A percentile compares a stretch with the other conserved stretches of the same genome.
These are phyloP conservation scores for Lucilia sericata DNA, from an alignment of 1,140 invertebrate genomes.

Conservation along the genomic window DNA sequence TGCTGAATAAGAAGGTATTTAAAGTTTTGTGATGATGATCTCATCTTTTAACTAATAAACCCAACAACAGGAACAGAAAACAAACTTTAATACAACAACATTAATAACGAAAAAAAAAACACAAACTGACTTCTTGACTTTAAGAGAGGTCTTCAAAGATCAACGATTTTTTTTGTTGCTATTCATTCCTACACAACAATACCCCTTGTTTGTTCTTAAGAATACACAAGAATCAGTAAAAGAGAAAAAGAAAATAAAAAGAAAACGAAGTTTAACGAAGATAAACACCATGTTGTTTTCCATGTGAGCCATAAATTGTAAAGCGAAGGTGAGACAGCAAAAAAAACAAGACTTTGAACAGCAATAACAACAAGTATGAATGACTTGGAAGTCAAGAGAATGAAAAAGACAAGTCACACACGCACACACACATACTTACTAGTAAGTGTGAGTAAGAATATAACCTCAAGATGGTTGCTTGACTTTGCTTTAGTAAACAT, in stretches of 20 bases:
- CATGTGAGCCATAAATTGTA: constrained; percentile 3
- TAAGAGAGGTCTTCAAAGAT: constrained; percentile 25
- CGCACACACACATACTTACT: neutral
- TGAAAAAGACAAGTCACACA: neutral
- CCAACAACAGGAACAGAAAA: neutral
- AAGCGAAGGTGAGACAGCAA: constrained; percentile 37
- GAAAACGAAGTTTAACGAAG: neutral
- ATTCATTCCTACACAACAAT: neutral
- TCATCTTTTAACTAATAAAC: neutral
- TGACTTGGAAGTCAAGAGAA: neutral
- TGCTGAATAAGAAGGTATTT: neutral
- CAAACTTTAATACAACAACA: neutral
- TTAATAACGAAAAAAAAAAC: neutral
- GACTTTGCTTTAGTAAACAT: neutral
- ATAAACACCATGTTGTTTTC: neutral
- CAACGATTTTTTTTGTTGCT: constrained; percentile 9
- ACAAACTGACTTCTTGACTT: constrained; percentile 23
- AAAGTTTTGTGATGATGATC: neutral
- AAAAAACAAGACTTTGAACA: constrained; percentile 1
- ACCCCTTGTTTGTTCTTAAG: neutral
- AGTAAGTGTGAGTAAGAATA: neutral
- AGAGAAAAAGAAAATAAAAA: too few relatives aligned
- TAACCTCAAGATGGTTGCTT: constrained; percentile 32
- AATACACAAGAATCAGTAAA: neutral
- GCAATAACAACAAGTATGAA: neutral